Percentiles rank a stretch among this genome's conserved stretches.
These are phyloP conservation scores for Syngnathus rostellatus DNA, from an alignment of 2,797 vertebrate genomes.

Conservation along the genomic window DNA sequence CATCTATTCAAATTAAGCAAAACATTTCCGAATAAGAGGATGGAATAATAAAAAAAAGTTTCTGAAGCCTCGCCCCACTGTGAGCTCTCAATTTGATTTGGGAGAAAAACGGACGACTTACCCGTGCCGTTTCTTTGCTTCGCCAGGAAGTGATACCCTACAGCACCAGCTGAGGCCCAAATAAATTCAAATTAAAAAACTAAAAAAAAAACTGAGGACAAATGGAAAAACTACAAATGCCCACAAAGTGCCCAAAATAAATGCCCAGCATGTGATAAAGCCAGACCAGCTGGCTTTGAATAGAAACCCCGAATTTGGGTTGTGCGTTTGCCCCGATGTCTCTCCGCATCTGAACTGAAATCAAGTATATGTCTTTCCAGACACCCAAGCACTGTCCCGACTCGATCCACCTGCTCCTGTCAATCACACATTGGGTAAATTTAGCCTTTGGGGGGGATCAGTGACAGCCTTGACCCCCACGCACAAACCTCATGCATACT, in stretches of 20 bases:
- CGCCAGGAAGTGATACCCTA: slow-evolving; percentile 90
- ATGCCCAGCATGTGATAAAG: slow-evolving; percentile 88
- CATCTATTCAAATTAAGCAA: slow-evolving; percentile 36
- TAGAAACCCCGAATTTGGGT: slow-evolving; percentile 89
- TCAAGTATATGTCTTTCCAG: slow-evolving; percentile 70
- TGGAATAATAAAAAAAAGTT: slow-evolving; percentile 43
- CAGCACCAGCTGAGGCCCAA: slow-evolving; percentile 90
- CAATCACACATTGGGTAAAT: slow-evolving; percentile 82
- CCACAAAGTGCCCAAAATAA: slow-evolving; percentile 40
- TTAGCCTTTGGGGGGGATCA: slow-evolving; percentile 73
- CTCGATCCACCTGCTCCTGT: slow-evolving; percentile 84
- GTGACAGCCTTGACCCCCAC: slow-evolving; percentile 26
- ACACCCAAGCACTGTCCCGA: slow-evolving; percentile 39
- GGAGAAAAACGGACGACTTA: slow-evolving; percentile 73
- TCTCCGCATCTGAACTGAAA: slow-evolving; percentile 80
- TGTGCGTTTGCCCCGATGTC: slow-evolving; percentile 78
- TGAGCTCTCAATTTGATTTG: slow-evolving; percentile 28
- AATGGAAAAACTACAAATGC: slow-evolving; percentile 21
- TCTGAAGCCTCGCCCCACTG: slow-evolving; percentile 35
- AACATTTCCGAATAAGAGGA: slow-evolving; percentile 25
- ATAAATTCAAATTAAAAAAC: slow-evolving; percentile 53
- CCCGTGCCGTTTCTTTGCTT: slow-evolving; percentile 83
- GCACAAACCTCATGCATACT: slow-evolving; percentile 29
- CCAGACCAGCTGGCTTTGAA: slow-evolving; percentile 99
- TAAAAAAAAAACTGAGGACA: slow-evolving; percentile 40